These are phyloP conservation scores for Drosophila pseudotalamancana DNA, from an alignment of 2,888 invertebrate species.

Conservation along the genomic window DNA sequence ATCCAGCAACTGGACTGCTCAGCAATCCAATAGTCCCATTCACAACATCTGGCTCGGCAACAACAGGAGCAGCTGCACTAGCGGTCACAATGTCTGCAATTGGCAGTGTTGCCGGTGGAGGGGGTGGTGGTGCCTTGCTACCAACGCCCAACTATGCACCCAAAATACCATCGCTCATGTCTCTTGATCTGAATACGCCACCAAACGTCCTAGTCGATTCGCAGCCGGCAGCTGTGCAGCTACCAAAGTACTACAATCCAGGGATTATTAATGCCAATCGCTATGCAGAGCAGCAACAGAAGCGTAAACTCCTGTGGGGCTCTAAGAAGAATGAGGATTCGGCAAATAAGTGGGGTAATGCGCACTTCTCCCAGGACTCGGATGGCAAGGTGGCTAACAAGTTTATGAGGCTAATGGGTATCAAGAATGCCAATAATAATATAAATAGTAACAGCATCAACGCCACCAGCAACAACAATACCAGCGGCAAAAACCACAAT, in stretches of 20 bases:
- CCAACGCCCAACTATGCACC: constrained; percentile 65
- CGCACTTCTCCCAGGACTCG: constrained; percentile 94
- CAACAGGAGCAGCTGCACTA: constrained; percentile 8
- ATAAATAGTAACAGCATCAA: constrained; percentile 17
- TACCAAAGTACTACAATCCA: constrained; percentile 91
- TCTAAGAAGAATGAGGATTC: constrained; percentile 87
- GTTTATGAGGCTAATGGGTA: constrained; percentile 98
- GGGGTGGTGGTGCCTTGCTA: constrained; percentile 57
- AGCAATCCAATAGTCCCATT: constrained; percentile 16
- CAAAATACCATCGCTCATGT: constrained; percentile 72
- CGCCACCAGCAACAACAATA: not conserved
- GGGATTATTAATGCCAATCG: constrained; percentile 90
- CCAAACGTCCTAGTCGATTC: constrained; percentile 11
- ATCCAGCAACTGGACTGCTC: constrained; percentile 5
- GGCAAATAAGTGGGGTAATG: constrained; percentile 89
- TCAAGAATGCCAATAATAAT: constrained; percentile 83
- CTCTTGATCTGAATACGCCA: constrained; percentile 65
- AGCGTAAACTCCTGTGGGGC: constrained; percentile 96
- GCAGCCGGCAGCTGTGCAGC: constrained; percentile 64
- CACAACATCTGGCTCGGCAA: constrained; percentile 8
- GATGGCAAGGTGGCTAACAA: constrained; percentile 97
- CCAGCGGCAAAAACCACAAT: constrained; percentile 18
- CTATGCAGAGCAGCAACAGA: constrained; percentile 95
- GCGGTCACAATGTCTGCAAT: constrained; percentile 23
- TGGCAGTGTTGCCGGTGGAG: constrained; percentile 22